Percentiles rank a stretch among this genome's conserved stretches.
These are phyloP conservation scores for Pionites leucogaster DNA, from an alignment of 2,113 vertebrate genomes.

Conservation along the genomic window DNA sequence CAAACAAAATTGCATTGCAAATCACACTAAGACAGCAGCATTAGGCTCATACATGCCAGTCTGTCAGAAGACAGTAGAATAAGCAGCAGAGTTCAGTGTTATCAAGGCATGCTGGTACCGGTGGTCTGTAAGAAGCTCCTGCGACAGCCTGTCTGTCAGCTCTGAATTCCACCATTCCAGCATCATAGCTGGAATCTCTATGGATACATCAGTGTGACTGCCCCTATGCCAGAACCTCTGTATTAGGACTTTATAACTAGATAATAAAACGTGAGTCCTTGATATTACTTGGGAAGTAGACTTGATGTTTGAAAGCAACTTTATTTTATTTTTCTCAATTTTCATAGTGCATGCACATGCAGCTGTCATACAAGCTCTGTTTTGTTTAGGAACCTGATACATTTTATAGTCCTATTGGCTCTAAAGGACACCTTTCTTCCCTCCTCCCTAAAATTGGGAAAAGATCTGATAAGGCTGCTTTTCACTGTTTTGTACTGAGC, in stretches of 20 bases:
- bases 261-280: background rate
- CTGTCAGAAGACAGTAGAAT: rapidly evolving
- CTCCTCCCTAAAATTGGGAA: background rate
- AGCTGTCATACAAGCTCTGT: background rate
- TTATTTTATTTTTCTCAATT: background rate
- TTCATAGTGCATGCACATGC: background rate
- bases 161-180: background rate
- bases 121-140: background rate
- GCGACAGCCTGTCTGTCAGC: background rate
- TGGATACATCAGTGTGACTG: background rate
- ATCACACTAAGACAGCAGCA: rapidly evolving
- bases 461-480: background rate
- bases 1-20: background rate
- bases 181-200: background rate
- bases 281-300: background rate
- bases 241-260: background rate
- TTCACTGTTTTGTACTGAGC: background rate
- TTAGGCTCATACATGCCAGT: no score
- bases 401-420: background rate
- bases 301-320: background rate
- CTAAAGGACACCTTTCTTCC: background rate
- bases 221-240: background rate
- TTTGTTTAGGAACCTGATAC: background rate
- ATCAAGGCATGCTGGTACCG: rapidly evolving
- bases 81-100: background rate